Evolutionary conservation across 2,797 vertebrate genomes (phyloP), one percentile per base, ranked within the genome.

Genomic region (Sardinella longiceps): DNA sequence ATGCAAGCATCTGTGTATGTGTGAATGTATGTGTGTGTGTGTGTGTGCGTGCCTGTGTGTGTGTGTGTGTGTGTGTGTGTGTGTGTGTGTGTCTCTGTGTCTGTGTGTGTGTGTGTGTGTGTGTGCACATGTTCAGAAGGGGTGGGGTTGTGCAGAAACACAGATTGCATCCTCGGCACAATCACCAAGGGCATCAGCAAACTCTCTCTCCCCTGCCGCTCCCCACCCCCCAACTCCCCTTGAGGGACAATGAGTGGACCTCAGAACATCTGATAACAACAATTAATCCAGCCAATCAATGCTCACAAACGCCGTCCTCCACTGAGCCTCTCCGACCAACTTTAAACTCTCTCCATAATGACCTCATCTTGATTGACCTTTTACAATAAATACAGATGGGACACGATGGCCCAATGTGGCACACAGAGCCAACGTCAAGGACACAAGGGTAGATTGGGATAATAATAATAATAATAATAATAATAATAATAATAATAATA

Each of bases 131-230:
- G 25, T 33, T 23, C 20, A 18, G 4, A n/a, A 23, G 53, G 12
- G 53, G 14, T 15, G 66, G 30, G 33, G 33, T 37, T 1, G 66
- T n/a, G 33, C n/a, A 37, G 30, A 74, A 74, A 74, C 66, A 74
- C 91, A 94, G 94, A 95, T 94, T 94, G 93, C 82, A 81, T 91
- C 90, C 89, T 86, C 85, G 83, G 83, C 89, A 92, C 91, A 92
- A 94, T 94, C 92, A 93, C 91, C 93, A 95, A 94, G 92, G 93
- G 91, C 94, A 95, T 93, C 92, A 39, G 89, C 81, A 74, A 33
- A 86, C 88, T 89, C 89, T 82, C 63, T 84, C 81, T 0, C 50
- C 30, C 43, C 43, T 7, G 2, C 43, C 1, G 23, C n/a, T 7
- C 58, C 7, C 2, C 58, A 25, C 20, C 58, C 58, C 25, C 58